Evolutionary conservation across 2,888 invertebrate genomes (phyloP).

Genomic region (Gymnoscelis rufifasciata): DNA sequence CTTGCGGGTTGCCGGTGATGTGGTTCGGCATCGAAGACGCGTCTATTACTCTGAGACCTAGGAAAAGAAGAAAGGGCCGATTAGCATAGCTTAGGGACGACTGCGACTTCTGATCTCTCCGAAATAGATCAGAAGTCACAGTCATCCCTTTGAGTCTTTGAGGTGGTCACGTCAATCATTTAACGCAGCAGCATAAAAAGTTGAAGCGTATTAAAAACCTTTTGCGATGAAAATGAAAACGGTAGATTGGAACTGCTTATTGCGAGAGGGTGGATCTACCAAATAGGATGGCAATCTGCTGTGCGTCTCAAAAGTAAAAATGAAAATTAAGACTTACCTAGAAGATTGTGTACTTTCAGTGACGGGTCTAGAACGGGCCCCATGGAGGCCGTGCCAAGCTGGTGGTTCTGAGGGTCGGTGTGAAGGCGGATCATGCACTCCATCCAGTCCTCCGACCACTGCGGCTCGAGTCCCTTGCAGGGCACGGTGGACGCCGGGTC

Average conservation of each 20-base stretch:
- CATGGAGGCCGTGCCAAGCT: conserved; percentile 87
- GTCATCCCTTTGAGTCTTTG: no score
- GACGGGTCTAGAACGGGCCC: conserved; percentile 81
- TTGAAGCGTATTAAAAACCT: no score
- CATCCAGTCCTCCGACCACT: conserved; percentile 83
- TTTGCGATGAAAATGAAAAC: no score
- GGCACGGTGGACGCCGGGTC: conserved; percentile 54
- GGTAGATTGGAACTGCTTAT: no score
- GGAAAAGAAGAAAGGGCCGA: not conserved
- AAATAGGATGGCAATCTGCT: no score
- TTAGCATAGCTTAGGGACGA: no score
- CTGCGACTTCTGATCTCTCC: no score
- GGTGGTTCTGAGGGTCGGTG: conserved; percentile 89
- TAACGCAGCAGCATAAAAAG: no score
- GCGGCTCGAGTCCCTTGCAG: conserved; percentile 44
- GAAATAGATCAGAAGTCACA: no score
- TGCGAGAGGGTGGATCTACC: no score
- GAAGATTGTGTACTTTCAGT: conserved; percentile 77
- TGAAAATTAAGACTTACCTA: conserved; percentile 49
- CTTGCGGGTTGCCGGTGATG: conserved; percentile 73
- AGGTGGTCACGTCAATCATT: no score
- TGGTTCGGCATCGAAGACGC: conserved; percentile 77
- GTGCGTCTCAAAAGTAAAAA: not conserved
- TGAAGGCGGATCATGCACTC: conserved; percentile 83
- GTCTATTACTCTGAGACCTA: conserved; percentile 73